Percentiles rank a stretch among this genome's conserved stretches.
Evolutionary conservation across 2,113 vertebrate species (phyloP).

Genomic region (Hypomesus transpacificus): DNA sequence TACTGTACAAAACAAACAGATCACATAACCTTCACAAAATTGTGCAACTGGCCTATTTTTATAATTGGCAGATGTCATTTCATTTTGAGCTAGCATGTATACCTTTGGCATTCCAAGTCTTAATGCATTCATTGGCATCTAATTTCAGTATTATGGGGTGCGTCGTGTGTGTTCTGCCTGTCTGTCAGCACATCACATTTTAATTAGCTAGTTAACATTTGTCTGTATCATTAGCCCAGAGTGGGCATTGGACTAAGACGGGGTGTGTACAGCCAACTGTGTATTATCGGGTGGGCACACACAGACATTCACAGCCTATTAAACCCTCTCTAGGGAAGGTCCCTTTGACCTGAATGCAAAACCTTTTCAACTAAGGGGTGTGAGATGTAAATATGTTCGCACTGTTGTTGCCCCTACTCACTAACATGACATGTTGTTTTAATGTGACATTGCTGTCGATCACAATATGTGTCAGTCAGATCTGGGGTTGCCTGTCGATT

Average conservation of each 20-base stretch:
- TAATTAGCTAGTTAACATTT: conserved; percentile 69
- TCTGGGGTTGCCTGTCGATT: not conserved
- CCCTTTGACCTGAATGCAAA: conserved; percentile 16
- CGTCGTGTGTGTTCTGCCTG: conserved; percentile 22
- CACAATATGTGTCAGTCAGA: not conserved
- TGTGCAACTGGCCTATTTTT: conserved; percentile 29
- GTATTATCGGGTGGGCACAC: conserved; percentile 35
- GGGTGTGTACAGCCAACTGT: conserved; percentile 34
- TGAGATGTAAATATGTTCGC: conserved; percentile 8
- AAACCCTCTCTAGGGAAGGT: conserved; percentile 26
- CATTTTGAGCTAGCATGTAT: conserved; percentile 20
- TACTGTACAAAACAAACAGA: not conserved
- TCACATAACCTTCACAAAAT: conserved; percentile 18
- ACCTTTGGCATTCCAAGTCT: conserved; percentile 17
- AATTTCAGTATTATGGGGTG: conserved; percentile 33
- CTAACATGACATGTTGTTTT: not conserved
- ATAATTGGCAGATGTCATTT: conserved; percentile 20
- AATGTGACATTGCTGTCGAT: not conserved
- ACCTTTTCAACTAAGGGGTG: not conserved
- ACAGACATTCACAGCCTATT: conserved; percentile 22
- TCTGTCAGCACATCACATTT: conserved; percentile 52
- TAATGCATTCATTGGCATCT: conserved; percentile 42
- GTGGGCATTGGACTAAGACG: conserved; percentile 37
- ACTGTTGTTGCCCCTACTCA: not conserved
- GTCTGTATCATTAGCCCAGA: conserved; percentile 51